A percentile compares a stretch with the other conserved stretches of the same genome.
Conservation (phyloP, 2,113 vertebrate species). For the Eulemur rufifrons region DNA sequence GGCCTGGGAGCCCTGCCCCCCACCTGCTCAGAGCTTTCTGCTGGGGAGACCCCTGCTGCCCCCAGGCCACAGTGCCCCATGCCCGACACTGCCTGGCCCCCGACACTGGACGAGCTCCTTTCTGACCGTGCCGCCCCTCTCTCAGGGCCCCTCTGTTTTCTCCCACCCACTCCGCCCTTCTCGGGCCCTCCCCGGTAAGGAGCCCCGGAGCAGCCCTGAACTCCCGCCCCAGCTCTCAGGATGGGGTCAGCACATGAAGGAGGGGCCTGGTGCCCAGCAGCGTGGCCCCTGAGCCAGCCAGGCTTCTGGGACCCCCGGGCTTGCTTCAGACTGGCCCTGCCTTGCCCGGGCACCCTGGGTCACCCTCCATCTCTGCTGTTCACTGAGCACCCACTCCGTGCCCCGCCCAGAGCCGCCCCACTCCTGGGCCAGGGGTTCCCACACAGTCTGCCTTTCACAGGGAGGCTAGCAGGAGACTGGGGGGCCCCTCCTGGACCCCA, state of each 20-base stretch:
- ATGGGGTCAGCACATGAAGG: neutral
- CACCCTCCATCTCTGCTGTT: neutral
- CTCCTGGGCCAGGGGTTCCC: no score
- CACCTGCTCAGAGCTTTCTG: no score
- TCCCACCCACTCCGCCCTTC: no score
- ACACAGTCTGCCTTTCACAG: neutral
- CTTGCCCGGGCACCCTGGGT: neutral
- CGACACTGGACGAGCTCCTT: no score
- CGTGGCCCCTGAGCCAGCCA: no score
- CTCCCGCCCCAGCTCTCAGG: neutral
- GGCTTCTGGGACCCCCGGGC: neutral
- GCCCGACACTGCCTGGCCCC: no score
- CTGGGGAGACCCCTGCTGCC: neutral
- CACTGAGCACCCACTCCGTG: no score
- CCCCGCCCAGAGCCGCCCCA: accelerated
- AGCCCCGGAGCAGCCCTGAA: neutral
- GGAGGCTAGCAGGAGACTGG: neutral
- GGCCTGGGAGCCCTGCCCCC: accelerated
- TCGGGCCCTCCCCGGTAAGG: neutral
- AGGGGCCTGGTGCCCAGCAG: neutral
- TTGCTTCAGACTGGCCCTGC: neutral
- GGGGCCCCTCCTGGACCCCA: neutral
- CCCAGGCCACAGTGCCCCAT: no score
- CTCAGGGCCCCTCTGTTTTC: neutral
- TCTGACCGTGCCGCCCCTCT: no score